phyloP scores from a whole-genome alignment of 2,888 invertebrate genomes.

The Andrena haemorrhoa region DNA sequence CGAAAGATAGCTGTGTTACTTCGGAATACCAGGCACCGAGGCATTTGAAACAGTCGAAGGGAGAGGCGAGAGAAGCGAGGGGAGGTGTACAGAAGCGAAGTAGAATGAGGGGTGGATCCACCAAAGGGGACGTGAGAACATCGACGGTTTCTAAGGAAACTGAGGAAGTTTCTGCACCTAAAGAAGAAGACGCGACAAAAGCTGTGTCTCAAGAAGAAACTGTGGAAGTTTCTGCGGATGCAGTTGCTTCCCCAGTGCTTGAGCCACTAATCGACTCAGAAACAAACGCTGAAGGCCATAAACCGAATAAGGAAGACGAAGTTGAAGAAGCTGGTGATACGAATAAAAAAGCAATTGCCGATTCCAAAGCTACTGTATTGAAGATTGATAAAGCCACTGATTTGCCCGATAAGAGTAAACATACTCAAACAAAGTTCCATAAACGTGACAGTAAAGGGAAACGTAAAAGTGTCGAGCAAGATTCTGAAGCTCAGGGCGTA shows the following conservation, averaged over 20 bases:
- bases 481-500: not conserved
- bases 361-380: not conserved
- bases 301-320: conserved; percentile 1
- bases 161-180: not conserved
- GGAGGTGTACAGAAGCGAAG: not conserved
- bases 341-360: not conserved
- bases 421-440: conserved; percentile 39
- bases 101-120: not conserved
- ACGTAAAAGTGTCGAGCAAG: not conserved
- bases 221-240: conserved; percentile 2
- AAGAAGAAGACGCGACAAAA: conserved; percentile 9
- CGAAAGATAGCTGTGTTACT: not conserved
- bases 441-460: conserved; percentile 14
- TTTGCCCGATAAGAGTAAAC: conserved; percentile 30
- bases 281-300: not conserved
- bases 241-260: conserved; percentile 7
- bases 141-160: conserved; percentile 11
- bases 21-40: not conserved
- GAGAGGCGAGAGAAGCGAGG: not conserved
- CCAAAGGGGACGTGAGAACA: not conserved
- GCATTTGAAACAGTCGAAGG: not conserved
- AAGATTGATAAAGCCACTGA: conserved; percentile 48
- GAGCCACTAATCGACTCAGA: conserved; percentile 46
- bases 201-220: conserved; percentile 19
- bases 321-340: not conserved